Base-by-base conservation (phyloP, 30 jellyfish, hydroid and myxozoan genomes). In the Chrysaora quinquecirrha region DNA sequence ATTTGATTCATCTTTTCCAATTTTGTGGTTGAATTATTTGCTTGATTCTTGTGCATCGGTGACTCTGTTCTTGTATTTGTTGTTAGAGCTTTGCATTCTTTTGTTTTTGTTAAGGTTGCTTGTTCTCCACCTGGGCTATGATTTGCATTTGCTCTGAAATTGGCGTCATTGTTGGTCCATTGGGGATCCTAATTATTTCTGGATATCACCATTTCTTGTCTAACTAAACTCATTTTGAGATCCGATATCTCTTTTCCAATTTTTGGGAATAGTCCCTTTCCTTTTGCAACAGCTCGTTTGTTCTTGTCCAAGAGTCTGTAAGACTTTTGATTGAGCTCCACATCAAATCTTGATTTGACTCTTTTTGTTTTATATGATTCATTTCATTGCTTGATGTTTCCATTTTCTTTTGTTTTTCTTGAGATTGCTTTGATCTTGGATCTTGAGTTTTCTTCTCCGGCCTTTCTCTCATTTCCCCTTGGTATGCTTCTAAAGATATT, bases 171-270 rank as follows among this genome's bases (percentile, higher is more conserved):
- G 11, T 3, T 14, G 54, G 14, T 38, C 54, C 54, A 38, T 38
- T 3, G 54, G 54, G 54, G 54, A 14, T 38, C 54, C 14, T 14
- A 6, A 38, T 38, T 38, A 14, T 38, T 38, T 38, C 54, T 38
- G 54, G 54, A 38, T 38, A 20, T 65, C 7, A 54, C 56, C 58
- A 49, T 65, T 65, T 65, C 56, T 65, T 18, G 54, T 14, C 54
- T 38, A 6, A 38, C n/a, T 28, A 65, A 49, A 47, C 78, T 65
- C 31, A 65, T 24, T 65, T 65, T 65, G 58, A 65, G 43, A 1
- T 65, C 78, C 54, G 28, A 16, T 47, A 65, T 65, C 78, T 65
- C 78, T 24, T 49, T 65, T 65, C 78, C 20, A 65, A 31, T 65
- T 65, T 65, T 20, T 54, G 60, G 43, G 78, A 30, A 49, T 24